Conservation (phyloP, 2,113 vertebrate species). For the Microtus richardsoni region DNA sequence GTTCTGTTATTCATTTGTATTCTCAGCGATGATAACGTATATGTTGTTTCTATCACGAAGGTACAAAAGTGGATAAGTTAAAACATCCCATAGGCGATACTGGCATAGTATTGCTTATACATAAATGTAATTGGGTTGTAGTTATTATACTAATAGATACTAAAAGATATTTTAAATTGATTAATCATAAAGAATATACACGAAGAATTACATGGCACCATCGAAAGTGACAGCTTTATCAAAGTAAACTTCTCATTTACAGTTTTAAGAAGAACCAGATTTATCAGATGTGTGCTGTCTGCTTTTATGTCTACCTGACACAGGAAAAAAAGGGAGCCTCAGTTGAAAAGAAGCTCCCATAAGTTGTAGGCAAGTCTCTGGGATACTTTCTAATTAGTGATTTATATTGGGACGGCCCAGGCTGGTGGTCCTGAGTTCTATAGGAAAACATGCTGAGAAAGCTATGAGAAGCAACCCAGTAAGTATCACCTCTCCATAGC, state of each 20-base stretch:
- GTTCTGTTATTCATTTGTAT: conserved; percentile 44
- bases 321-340: background rate
- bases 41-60: background rate
- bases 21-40: conserved; percentile 36
- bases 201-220: background rate
- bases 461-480: background rate
- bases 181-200: background rate
- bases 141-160: background rate
- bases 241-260: background rate
- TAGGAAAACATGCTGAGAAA: background rate
- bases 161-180: background rate
- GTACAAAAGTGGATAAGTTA: background rate
- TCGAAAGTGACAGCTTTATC: background rate
- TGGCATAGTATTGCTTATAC: background rate
- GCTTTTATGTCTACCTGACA: background rate
- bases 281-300: background rate
- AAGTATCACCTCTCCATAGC: background rate
- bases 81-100: background rate
- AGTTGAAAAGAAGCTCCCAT: background rate
- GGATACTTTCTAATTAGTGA: background rate
- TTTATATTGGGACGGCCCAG: background rate
- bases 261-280: background rate
- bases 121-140: background rate
- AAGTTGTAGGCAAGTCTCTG: background rate
- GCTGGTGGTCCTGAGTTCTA: background rate